A percentile compares a stretch with the other conserved stretches of the same genome.
Evolutionary conservation across 1,140 invertebrate species (phyloP).

Genomic region (Chironomus tepperi): DNA sequence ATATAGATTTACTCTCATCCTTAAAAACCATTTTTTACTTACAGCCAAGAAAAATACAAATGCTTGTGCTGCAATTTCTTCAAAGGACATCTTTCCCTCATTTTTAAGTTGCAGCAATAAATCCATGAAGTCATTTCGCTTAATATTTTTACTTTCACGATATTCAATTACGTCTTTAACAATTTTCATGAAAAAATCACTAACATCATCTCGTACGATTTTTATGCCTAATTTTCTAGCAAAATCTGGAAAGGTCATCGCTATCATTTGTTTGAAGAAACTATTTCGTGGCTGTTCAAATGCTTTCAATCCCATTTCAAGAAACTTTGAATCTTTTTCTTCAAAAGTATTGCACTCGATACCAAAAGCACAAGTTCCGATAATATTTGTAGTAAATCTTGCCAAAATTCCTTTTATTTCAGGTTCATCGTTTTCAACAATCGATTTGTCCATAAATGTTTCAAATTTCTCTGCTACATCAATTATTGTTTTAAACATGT

Average conservation of each 20-base stretch:
- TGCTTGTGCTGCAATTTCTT: constrained; percentile 34
- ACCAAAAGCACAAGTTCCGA: constrained; percentile 45
- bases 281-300: constrained; percentile 28
- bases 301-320: constrained; percentile 32
- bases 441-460: neutral
- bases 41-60: constrained; percentile 30
- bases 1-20: too few relatives aligned
- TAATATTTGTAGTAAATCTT: constrained; percentile 52
- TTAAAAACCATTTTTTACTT: neutral
- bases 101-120: constrained; percentile 42
- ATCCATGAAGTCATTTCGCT: constrained; percentile 44
- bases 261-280: constrained; percentile 19
- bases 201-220: constrained; percentile 27
- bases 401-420: constrained; percentile 49
- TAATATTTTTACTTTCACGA: constrained; percentile 38
- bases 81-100: constrained; percentile 30
- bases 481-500: constrained; percentile 41
- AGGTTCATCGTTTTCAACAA: constrained; percentile 29
- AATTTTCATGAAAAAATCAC: constrained; percentile 41
- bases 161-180: constrained; percentile 43
- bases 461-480: constrained; percentile 31
- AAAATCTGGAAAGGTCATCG: constrained; percentile 29
- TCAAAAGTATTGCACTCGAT: constrained; percentile 42
- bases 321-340: constrained; percentile 42
- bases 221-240: constrained; percentile 32